Conservation (phyloP, 2,113 vertebrate species). For the Paedocypris sp. region DNA sequence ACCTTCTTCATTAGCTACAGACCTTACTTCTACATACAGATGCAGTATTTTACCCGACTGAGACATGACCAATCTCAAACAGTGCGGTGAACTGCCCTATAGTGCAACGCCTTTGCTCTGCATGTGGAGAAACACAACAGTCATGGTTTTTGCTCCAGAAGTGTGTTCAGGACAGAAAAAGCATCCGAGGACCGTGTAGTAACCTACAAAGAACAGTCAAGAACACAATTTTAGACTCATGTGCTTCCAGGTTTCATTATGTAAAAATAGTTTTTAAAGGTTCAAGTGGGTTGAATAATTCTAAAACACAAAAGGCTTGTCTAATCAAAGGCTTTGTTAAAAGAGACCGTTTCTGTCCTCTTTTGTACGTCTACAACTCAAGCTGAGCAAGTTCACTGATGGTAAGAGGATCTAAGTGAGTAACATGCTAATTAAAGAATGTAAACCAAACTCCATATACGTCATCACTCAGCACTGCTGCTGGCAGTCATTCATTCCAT, state of each 20-base stretch:
- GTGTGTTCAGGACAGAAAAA: neutral
- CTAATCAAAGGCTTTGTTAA: neutral
- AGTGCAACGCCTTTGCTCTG: neutral
- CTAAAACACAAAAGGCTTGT: neutral
- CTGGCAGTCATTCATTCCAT: neutral
- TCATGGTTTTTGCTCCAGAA: neutral
- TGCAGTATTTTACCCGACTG: slow-evolving; percentile 59
- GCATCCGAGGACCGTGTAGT: too few species aligned
- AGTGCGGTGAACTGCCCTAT: neutral
- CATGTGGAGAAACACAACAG: neutral
- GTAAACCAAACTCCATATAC: neutral
- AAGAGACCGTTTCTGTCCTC: neutral
- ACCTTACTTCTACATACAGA: slow-evolving; percentile 62
- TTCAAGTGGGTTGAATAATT: neutral
- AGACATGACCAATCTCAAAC: slow-evolving; percentile 45
- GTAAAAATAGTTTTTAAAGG: neutral
- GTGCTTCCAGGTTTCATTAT: neutral
- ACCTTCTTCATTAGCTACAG: slow-evolving; percentile 47
- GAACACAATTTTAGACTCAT: too few species aligned
- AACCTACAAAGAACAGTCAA: neutral
- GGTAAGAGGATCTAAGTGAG: neutral
- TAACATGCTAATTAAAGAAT: neutral
- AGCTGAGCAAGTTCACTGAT: neutral
- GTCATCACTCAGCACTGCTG: neutral
- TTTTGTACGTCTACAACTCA: neutral